Base-by-base conservation (phyloP, 2,113 vertebrate species). In the Dolichotis patagonum region DNA sequence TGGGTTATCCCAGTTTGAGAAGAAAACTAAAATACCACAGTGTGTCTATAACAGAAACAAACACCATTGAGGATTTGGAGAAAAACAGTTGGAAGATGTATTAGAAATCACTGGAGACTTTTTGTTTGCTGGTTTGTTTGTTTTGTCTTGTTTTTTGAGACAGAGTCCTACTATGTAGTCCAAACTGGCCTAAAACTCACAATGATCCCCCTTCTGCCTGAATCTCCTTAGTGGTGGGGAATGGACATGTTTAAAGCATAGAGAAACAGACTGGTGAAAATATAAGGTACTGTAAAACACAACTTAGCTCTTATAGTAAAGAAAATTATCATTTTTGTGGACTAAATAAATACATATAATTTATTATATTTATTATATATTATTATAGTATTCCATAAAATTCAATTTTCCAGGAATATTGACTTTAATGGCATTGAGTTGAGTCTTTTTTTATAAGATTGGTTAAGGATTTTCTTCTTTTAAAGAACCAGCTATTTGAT, bases 81-180 rank as follows among this genome's bases (percentile, higher is more conserved):
- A 4, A 0, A 17, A 35, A 9, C 8, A 32, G 7, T 38, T 3
- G 7, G 46, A 4, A 24, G 2, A 35, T 54, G 30, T n/a, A 12
- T 3, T 28, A 46, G 43, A 93, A 88, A 2, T 58, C 17, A 35
- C 1, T 60, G 30, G 35, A 20, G 17, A 14, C 7, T 69, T n/a
- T 69, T 38, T 35, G 14, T 67, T 67, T 35, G 14, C 35, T 67
- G 30, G 4, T 67, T 67, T 67, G 63, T 14, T 67, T 67, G 5
- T 67, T 67, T 16, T 67, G 32, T 32, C 14, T 32, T 35, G 5
- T 32, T 65, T 65, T 65, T 67, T 17, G 65, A 67, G 65, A n/a
- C 17, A 38, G 67, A n/a, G 16, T 69, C 17, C 20, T 7, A 69
- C 6, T 69, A n/a, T 5, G 2, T 19, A 67, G 16, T 19, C n/a